These are phyloP conservation scores for Ictalurus punctatus DNA, from an alignment of 2,113 vertebrate genomes.

Conservation along the genomic window DNA sequence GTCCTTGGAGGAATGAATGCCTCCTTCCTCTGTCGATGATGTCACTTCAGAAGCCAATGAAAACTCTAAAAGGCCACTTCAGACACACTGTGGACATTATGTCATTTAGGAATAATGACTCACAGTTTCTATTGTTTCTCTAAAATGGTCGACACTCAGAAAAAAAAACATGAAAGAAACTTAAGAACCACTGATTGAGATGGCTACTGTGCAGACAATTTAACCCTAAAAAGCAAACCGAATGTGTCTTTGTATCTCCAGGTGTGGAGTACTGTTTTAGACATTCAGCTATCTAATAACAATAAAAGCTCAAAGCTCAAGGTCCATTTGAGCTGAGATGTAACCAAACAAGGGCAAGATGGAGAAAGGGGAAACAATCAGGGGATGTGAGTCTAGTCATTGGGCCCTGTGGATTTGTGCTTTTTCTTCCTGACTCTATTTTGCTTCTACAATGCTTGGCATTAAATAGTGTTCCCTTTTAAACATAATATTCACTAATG, in stretches of 20 bases:
- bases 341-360: constrained; percentile 28
- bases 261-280: background rate
- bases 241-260: background rate
- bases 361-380: constrained; percentile 45
- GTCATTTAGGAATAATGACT: constrained; percentile 35
- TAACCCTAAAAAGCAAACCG: background rate
- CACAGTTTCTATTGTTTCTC: constrained; percentile 30
- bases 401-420: constrained; percentile 34
- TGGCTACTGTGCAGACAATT: background rate
- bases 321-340: background rate
- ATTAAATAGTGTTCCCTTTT: constrained; percentile 2
- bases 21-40: constrained; percentile 40
- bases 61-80: constrained; percentile 19
- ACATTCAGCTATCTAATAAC: constrained; percentile 29
- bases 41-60: constrained; percentile 28
- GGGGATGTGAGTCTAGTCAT: constrained; percentile 46
- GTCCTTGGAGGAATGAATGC: constrained; percentile 34
- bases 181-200: background rate
- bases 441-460: background rate
- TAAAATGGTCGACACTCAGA: background rate
- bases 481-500: background rate
- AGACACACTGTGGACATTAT: background rate
- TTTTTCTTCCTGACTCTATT: constrained; percentile 25
- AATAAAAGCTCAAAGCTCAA: constrained; percentile 15
- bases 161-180: background rate